These are phyloP conservation scores for Chloebia gouldiae DNA, from an alignment of 2,113 vertebrate species.

Conservation along the genomic window DNA sequence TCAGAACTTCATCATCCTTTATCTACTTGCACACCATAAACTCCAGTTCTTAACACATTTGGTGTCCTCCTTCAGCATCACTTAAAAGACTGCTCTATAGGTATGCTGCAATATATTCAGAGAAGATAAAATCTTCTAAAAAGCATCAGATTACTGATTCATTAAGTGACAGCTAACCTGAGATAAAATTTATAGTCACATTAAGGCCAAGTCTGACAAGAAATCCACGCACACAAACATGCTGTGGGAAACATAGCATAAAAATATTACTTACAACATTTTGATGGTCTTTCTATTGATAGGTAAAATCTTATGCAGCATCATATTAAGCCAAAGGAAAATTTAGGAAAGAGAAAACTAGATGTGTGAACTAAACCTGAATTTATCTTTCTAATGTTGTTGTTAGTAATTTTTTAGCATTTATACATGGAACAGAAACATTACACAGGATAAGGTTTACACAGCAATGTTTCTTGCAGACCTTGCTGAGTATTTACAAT, in stretches of 20 bases:
- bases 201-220: not conserved
- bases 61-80: not conserved
- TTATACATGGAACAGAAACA: not conserved
- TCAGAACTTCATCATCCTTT: not conserved
- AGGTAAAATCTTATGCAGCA: not conserved
- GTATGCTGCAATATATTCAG: constrained; percentile 43
- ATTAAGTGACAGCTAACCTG: not conserved
- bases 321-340: not conserved
- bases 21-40: not conserved
- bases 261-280: not conserved
- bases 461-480: not conserved
- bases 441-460: not conserved
- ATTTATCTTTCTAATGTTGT: not conserved
- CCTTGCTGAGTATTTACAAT: not conserved
- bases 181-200: not conserved
- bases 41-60: not conserved
- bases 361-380: not conserved
- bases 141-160: not conserved
- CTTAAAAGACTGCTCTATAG: constrained; percentile 11
- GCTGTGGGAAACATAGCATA: not conserved
- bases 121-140: constrained; percentile 53
- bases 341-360: not conserved
- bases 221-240: not conserved
- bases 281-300: not conserved
- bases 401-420: not conserved